Conservation (phyloP, 2,113 vertebrate species). For the Campylorhamphus procurvoides region DNA sequence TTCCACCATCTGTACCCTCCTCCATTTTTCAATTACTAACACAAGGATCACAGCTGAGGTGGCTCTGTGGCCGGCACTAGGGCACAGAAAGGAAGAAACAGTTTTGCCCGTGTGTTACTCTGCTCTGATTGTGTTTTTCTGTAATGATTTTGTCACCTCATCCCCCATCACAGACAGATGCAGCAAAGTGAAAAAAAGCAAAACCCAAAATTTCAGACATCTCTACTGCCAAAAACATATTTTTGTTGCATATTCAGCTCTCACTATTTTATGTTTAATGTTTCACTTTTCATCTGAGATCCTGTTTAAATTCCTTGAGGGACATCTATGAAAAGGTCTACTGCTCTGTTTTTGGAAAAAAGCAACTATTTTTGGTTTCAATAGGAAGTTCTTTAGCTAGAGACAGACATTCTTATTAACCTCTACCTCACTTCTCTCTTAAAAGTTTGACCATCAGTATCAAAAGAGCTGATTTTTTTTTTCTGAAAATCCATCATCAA, state of each 20-base stretch:
- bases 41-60: background rate
- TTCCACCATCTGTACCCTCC: background rate
- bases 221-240: background rate
- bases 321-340: background rate
- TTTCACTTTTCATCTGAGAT: background rate
- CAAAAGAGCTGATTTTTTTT: background rate
- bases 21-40: background rate
- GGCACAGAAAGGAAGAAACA: background rate
- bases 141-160: background rate
- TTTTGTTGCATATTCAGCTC: background rate
- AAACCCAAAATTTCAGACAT: background rate
- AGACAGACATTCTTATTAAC: background rate
- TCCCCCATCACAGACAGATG: background rate
- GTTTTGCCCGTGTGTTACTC: background rate
- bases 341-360: background rate
- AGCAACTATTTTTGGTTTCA: background rate
- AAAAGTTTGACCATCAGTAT: background rate
- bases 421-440: background rate
- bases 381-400: background rate
- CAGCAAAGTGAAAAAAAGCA: background rate
- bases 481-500: background rate
- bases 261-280: slow-evolving; percentile 11
- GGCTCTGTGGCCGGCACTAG: background rate
- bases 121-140: background rate
- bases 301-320: background rate